Conservation (phyloP, 2,113 vertebrate genomes). For the Cynocephalus volans region DNA sequence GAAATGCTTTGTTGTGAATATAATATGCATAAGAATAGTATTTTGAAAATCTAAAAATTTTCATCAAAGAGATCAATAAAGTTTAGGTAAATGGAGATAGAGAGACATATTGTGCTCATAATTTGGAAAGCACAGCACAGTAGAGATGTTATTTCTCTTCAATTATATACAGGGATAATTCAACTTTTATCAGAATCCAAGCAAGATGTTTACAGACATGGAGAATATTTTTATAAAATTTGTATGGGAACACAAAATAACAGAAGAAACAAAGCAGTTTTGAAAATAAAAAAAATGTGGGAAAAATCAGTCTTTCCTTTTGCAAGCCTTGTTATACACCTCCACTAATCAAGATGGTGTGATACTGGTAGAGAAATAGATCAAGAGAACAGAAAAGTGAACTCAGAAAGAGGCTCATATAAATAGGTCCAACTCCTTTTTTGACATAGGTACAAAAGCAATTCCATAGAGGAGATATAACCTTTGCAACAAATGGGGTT, state of each 20-base stretch:
- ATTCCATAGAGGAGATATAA: not conserved
- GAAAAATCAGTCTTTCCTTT: not conserved
- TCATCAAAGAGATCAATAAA: not conserved
- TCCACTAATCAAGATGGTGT: not conserved
- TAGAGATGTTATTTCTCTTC: not conserved
- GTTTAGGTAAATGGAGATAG: not conserved
- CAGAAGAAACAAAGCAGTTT: not conserved
- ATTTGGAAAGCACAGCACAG: not conserved
- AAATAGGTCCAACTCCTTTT: not conserved
- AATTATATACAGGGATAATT: not conserved
- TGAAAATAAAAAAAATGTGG: not conserved
- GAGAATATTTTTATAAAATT: not conserved
- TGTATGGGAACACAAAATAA: not conserved
- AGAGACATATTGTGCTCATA: not conserved
- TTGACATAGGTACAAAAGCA: not conserved
- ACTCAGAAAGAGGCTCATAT: not conserved
- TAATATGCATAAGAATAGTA: not conserved
- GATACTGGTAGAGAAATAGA: not conserved
- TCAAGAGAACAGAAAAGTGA: not conserved
- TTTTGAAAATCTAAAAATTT: not conserved
- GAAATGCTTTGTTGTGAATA: not conserved
- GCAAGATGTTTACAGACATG: not conserved
- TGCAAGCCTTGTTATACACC: not conserved
- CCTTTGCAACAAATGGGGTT: not conserved
- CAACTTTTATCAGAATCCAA: not conserved